Percentiles rank a stretch among this genome's conserved stretches.
Conservation (phyloP, 2,888 invertebrate genomes). For the Agapetus fuscipes region DNA sequence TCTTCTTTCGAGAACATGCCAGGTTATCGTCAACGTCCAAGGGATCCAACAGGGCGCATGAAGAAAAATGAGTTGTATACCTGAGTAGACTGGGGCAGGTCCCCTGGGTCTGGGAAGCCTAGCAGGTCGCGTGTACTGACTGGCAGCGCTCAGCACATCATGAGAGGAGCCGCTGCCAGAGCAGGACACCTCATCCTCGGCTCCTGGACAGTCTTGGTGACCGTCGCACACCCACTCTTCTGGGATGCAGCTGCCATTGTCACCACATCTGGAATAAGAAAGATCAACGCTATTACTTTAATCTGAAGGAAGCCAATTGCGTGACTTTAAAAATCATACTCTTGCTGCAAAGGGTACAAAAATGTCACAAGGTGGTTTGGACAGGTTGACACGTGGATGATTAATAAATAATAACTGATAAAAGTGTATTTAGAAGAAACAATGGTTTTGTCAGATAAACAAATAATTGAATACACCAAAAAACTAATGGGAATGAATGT, state of each 20-base stretch:
- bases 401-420: not conserved
- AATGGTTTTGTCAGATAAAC: no score
- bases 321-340: not conserved
- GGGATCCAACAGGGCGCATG: no score
- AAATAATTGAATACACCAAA: no score
- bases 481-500: no score
- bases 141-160: constrained; percentile 20
- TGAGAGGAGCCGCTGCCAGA: constrained; percentile 2
- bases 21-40: no score
- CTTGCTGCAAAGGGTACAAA: no score
- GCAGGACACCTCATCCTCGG: constrained; percentile 22
- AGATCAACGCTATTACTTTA: not conserved
- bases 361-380: no score
- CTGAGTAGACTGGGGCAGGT: constrained; percentile 9
- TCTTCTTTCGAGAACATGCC: no score
- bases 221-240: constrained; percentile 42
- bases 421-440: no score
- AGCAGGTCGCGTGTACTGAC: constrained; percentile 17
- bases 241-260: constrained; percentile 33
- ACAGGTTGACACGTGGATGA: no score
- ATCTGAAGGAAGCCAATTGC: not conserved
- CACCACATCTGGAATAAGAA: constrained; percentile 29
- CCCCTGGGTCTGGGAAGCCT: constrained; percentile 16
- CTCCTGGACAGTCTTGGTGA: constrained; percentile 39
- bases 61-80: no score